Percentiles rank a stretch among this genome's conserved stretches.
Evolutionary conservation across 2,113 vertebrate genomes (phyloP).

Genomic region (Riparia riparia): DNA sequence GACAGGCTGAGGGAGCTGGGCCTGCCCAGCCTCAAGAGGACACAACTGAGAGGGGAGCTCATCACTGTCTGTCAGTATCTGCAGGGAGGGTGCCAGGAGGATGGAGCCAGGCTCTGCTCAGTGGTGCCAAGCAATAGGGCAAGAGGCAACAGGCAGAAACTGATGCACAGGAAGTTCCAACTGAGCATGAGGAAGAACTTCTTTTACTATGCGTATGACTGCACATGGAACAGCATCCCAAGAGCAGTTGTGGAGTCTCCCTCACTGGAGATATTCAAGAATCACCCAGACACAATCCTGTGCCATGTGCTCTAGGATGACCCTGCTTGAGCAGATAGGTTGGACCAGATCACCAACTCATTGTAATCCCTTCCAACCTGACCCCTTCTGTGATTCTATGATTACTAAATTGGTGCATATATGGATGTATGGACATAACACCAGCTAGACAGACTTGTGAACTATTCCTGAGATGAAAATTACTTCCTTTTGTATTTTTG

Average conservation of each 20-base stretch:
- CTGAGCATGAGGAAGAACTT: background rate
- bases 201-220: accelerated
- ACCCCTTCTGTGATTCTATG: background rate
- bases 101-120: background rate
- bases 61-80: background rate
- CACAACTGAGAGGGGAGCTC: background rate
- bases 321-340: background rate
- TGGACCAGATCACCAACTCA: background rate
- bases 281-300: accelerated
- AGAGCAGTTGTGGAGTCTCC: background rate
- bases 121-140: accelerated
- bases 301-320: background rate
- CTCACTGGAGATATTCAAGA: background rate
- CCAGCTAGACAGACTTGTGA: background rate
- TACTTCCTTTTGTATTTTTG: background rate
- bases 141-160: background rate
- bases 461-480: background rate
- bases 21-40: background rate
- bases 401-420: background rate
- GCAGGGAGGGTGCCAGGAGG: background rate
- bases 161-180: background rate
- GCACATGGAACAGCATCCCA: background rate
- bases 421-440: background rate
- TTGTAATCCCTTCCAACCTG: background rate
- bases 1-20: background rate